A percentile compares a stretch with the other conserved stretches of the same genome.
These are phyloP conservation scores for Gonatopus flavifemur DNA, from an alignment of 1,140 invertebrate species.

Conservation along the genomic window DNA sequence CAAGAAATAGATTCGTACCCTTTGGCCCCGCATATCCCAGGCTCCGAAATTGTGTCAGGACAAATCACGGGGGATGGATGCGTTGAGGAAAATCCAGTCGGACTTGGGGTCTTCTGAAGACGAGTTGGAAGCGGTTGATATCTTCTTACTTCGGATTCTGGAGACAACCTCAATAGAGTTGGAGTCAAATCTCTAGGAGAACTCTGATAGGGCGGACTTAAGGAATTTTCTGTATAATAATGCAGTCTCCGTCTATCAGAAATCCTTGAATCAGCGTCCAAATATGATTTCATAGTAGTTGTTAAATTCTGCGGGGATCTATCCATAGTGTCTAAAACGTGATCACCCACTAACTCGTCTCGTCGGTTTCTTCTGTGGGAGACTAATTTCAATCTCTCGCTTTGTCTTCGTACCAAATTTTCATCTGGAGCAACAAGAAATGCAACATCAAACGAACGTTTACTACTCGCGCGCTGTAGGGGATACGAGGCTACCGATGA, in stretches of 20 bases:
- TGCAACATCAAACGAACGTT: constrained; percentile 84
- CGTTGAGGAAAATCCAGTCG: constrained; percentile 26
- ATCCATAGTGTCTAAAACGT: constrained; percentile 23
- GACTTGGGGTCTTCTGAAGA: constrained; percentile 42
- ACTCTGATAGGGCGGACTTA: constrained; percentile 36
- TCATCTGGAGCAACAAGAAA: constrained; percentile 86
- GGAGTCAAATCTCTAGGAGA: constrained; percentile 48
- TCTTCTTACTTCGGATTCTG: constrained; percentile 38
- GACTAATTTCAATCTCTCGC: constrained; percentile 63
- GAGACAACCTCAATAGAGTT: constrained; percentile 46
- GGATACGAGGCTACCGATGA: constrained; percentile 49
- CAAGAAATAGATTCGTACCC: constrained; percentile 36
- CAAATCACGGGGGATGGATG: constrained; percentile 21
- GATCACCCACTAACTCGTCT: constrained; percentile 23
- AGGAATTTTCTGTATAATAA: constrained; percentile 35
- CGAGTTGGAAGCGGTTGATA: constrained; percentile 30
- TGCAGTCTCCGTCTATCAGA: constrained; percentile 29
- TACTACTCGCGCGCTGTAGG: constrained; percentile 55
- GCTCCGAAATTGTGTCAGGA: constrained; percentile 8
- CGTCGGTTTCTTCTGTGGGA: constrained; percentile 44
- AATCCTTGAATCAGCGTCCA: constrained; percentile 22
- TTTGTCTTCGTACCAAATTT: constrained; percentile 69
- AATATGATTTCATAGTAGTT: constrained; percentile 48
- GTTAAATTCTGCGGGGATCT: constrained; percentile 40
- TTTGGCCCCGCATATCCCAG: constrained; percentile 28